A percentile compares a stretch with the other conserved stretches of the same genome.
Conservation (phyloP, 2,113 vertebrate genomes). For the Pipra filicauda region DNA sequence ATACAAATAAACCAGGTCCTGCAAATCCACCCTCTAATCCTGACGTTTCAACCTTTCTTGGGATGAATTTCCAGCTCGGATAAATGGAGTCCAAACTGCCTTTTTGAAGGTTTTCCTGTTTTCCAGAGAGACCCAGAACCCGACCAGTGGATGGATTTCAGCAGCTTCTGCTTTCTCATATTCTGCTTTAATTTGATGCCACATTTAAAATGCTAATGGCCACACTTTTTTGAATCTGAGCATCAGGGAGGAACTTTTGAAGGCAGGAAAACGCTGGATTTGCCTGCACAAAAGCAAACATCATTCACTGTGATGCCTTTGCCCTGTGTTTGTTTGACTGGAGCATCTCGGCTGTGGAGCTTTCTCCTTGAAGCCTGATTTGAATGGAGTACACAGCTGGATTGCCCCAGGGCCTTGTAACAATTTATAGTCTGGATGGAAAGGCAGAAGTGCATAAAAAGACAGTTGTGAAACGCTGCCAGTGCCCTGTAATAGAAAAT, state of each 20-base stretch:
- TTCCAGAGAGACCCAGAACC: background rate
- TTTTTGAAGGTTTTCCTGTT: background rate
- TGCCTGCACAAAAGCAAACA: background rate
- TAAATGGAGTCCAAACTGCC: background rate
- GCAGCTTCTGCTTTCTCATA: background rate
- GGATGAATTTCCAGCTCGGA: background rate
- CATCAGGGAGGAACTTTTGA: background rate
- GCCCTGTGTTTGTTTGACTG: constrained; percentile 67
- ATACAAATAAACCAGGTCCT: background rate
- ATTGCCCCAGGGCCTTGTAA: constrained; percentile 67
- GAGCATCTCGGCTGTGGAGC: constrained; percentile 55
- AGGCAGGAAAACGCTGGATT: background rate
- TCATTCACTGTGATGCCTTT: constrained; percentile 47
- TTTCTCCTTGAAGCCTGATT: constrained; percentile 66
- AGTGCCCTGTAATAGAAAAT: constrained; percentile 54
- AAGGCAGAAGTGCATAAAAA: constrained; percentile 67
- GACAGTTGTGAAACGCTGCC: constrained; percentile 52
- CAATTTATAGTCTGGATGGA: constrained; percentile 57
- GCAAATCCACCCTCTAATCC: background rate
- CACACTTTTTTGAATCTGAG: constrained; percentile 13
- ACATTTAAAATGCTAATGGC: constrained; percentile 38
- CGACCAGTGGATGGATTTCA: background rate
- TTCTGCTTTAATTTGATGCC: constrained; percentile 25
- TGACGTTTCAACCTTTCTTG: background rate
- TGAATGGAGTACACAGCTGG: constrained; percentile 56